A percentile compares a stretch with the other conserved stretches of the same genome.
phyloP scores from a whole-genome alignment of 2,113 vertebrate genomes.

The Crocuta crocuta region DNA sequence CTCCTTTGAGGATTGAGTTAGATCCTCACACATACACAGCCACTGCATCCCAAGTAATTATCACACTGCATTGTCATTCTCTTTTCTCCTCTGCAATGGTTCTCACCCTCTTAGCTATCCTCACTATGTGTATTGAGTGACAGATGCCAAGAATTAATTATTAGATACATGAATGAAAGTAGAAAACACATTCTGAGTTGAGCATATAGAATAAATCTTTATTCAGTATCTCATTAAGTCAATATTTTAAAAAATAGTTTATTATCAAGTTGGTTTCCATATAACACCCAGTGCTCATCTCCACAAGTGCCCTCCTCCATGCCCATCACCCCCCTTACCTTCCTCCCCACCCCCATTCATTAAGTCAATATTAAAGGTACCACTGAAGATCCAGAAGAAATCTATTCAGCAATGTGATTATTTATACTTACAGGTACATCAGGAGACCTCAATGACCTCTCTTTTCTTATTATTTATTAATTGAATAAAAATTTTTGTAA shows the following conservation, averaged over 20 bases:
- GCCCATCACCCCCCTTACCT: too few relatives aligned
- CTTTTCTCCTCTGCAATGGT: neutral
- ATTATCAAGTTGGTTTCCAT: too few relatives aligned
- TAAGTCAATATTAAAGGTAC: neutral
- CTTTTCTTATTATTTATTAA: neutral
- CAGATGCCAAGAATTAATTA: neutral
- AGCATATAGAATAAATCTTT: neutral
- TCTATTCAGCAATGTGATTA: neutral
- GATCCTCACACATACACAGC: neutral
- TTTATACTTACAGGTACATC: neutral
- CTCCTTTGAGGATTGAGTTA: neutral
- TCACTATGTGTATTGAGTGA: neutral
- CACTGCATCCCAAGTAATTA: neutral
- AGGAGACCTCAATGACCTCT: neutral
- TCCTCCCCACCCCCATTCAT: too few relatives aligned
- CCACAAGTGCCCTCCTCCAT: too few relatives aligned
- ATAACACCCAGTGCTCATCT: too few relatives aligned
- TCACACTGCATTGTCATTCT: neutral
- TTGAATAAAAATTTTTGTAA: neutral
- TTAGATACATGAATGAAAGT: neutral
- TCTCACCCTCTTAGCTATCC: neutral
- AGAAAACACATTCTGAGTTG: neutral
- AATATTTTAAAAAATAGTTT: neutral
- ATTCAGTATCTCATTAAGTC: neutral
- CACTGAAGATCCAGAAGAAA: neutral